Conservation (phyloP, 2,797 vertebrate genomes). For the Sebastes iracundus region DNA sequence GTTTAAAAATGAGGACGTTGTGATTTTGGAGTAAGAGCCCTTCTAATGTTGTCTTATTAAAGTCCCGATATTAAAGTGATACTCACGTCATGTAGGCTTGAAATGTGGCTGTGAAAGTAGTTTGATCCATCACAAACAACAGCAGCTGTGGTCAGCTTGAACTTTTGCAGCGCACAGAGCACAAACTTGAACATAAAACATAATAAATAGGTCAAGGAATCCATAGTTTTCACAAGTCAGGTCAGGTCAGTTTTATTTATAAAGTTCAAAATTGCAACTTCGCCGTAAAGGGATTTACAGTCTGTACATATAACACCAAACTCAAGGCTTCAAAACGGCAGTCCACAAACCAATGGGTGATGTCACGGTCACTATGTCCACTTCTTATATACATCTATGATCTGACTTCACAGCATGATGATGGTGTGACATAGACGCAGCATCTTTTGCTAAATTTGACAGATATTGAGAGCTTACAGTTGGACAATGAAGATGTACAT, state of each 20-base stretch:
- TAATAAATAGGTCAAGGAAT: background rate
- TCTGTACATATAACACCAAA: background rate
- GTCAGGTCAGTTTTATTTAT: background rate
- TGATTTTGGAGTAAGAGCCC: background rate
- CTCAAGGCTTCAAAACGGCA: too few species aligned
- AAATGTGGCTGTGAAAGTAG: background rate
- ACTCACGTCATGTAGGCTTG: background rate
- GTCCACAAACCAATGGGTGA: too few species aligned
- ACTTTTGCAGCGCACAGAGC: background rate
- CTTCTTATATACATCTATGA: background rate
- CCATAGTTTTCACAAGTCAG: background rate
- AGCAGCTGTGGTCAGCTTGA: background rate
- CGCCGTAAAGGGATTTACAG: background rate
- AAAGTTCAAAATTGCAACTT: too few species aligned
- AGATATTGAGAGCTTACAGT: background rate
- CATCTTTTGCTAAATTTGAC: background rate
- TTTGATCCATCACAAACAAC: background rate
- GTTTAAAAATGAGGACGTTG: background rate
- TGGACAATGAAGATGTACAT: background rate
- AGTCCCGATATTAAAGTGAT: slow-evolving; percentile 5
- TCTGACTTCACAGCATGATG: background rate
- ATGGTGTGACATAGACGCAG: background rate
- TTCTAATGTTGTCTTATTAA: background rate
- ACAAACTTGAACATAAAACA: background rate
- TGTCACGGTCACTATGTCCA: accelerated